These are phyloP conservation scores for Allygus modestus DNA, from an alignment of 2,888 invertebrate genomes.

Conservation along the genomic window DNA sequence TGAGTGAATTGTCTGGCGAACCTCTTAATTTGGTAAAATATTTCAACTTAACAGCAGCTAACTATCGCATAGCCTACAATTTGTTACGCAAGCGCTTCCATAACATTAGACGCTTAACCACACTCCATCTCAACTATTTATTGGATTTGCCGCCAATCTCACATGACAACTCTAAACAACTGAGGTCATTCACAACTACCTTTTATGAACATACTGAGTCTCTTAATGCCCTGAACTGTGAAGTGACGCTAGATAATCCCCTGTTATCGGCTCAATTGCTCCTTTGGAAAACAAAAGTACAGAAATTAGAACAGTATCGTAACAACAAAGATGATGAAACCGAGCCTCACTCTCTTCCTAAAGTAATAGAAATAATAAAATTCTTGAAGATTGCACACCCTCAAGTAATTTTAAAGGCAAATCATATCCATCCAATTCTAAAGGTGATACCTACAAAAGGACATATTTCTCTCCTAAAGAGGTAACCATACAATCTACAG, in stretches of 20 bases:
- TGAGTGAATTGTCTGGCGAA: too few species aligned
- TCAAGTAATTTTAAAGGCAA: neutral
- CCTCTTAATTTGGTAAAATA: too few species aligned
- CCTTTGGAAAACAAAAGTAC: neutral
- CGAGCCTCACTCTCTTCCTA: neutral
- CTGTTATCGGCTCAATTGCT: neutral
- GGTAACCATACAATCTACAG: neutral
- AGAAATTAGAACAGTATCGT: neutral
- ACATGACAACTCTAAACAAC: too few species aligned
- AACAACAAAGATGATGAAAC: neutral
- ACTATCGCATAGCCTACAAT: too few species aligned
- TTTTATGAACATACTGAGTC: constrained; percentile 6
- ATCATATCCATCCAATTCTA: neutral
- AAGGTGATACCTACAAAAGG: neutral
- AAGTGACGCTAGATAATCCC: neutral
- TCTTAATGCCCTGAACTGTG: neutral
- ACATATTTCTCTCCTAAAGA: neutral
- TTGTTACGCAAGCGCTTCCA: too few species aligned
- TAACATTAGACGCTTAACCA: too few species aligned
- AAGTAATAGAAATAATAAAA: neutral
- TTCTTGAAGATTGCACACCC: constrained; percentile 11
- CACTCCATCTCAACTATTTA: too few species aligned
- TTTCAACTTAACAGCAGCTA: too few species aligned
- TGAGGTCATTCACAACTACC: too few species aligned
- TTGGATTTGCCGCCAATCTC: too few species aligned